Percentiles rank a stretch among this genome's conserved stretches.
phyloP scores from a whole-genome alignment of 2,113 vertebrate genomes.

The Cyprinus carpio region DNA sequence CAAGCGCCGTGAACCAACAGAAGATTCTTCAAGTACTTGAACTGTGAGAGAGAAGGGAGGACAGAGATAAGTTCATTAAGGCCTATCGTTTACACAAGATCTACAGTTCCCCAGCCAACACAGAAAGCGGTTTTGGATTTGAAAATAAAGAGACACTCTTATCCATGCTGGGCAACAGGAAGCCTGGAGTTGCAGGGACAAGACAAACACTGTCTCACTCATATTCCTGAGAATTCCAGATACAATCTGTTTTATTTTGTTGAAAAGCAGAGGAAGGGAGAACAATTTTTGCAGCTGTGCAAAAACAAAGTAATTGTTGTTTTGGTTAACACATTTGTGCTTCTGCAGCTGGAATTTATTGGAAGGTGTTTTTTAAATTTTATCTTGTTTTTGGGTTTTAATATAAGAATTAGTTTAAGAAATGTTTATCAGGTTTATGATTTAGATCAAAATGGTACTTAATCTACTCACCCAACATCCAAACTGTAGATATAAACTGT shows the following conservation, averaged over 20 bases:
- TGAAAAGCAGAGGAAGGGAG: conserved; percentile 58
- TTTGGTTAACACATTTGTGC: not conserved
- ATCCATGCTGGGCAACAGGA: conserved; percentile 45
- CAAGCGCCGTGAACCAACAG: conserved; percentile 96
- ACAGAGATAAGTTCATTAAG: conserved; percentile 13
- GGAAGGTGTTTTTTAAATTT: too few species aligned
- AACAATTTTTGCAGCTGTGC: conserved; percentile 40
- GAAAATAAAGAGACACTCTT: conserved; percentile 58
- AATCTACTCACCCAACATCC: not conserved
- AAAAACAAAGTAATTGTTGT: conserved; percentile 8
- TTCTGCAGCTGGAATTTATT: too few species aligned
- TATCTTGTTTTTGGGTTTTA: too few species aligned
- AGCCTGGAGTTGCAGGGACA: conserved; percentile 47
- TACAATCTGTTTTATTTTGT: conserved; percentile 47
- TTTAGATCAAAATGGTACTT: too few species aligned
- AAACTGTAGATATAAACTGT: not conserved
- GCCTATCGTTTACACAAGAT: conserved; percentile 8
- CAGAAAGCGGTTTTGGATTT: not conserved
- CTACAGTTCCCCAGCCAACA: not conserved
- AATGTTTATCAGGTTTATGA: too few species aligned
- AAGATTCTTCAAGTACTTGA: conserved; percentile 98
- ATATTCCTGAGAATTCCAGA: conserved; percentile 63
- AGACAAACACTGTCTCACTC: conserved; percentile 52
- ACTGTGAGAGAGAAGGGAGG: conserved; percentile 73
- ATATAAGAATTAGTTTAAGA: not conserved